These are phyloP conservation scores for Panagrolaimus sp. DNA, from an alignment of 1,140 invertebrate genomes.

Conservation along the genomic window DNA sequence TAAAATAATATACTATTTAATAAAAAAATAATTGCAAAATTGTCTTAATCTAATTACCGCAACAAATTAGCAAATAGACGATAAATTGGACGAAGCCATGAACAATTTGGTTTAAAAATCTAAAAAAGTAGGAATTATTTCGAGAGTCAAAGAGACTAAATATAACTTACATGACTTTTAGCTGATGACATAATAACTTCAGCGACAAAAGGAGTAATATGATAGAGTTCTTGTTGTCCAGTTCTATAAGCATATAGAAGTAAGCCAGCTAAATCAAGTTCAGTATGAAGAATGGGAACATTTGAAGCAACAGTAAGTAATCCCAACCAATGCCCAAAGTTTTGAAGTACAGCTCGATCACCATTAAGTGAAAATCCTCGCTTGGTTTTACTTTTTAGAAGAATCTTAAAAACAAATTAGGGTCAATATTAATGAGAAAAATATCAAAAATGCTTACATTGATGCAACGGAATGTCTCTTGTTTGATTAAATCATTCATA, in stretches of 20 bases:
- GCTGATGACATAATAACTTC: slow-evolving; percentile 93
- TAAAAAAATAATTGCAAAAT: no score
- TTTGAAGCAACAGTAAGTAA: slow-evolving; percentile 90
- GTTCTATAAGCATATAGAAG: slow-evolving; percentile 96
- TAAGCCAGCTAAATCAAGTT: slow-evolving; percentile 86
- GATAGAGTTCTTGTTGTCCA: slow-evolving; percentile 90
- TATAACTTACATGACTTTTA: slow-evolving; percentile 70
- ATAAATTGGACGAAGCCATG: no score
- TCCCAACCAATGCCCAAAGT: slow-evolving; percentile 98
- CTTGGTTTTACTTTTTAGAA: slow-evolving; percentile 88
- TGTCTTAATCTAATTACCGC: no score
- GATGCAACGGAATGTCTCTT: slow-evolving; percentile 93
- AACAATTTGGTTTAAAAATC: background rate
- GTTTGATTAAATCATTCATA: slow-evolving; percentile 78
- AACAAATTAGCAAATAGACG: no score
- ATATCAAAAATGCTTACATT: slow-evolving; percentile 62
- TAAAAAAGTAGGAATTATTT: background rate
- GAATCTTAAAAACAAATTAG: slow-evolving; percentile 63
- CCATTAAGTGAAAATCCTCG: slow-evolving; percentile 93
- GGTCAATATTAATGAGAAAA: slow-evolving; percentile 16
- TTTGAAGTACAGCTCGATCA: slow-evolving; percentile 85
- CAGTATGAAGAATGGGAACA: slow-evolving; percentile 74
- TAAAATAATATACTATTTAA: no score
- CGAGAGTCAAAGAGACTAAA: background rate
- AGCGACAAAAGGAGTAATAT: slow-evolving; percentile 96